phyloP scores from a whole-genome alignment of 2,888 invertebrate genomes.

The Nebria brevicollis region DNA sequence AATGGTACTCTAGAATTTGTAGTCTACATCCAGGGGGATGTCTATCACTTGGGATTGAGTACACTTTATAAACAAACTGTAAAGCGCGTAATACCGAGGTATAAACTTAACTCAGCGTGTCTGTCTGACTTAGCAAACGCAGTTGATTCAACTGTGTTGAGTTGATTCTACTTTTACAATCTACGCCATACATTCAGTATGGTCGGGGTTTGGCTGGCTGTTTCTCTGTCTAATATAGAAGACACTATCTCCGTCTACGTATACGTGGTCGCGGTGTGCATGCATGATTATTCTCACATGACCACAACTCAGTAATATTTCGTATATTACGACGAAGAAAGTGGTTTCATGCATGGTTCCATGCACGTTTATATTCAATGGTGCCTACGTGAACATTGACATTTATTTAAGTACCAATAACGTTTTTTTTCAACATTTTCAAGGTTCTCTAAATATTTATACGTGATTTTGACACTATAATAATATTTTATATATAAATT shows the following conservation, averaged over 20 bases:
- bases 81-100: neutral
- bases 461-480: neutral
- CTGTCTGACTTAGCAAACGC: neutral
- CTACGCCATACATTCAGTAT: neutral
- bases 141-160: neutral
- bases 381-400: neutral
- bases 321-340: constrained; percentile 22
- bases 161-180: neutral
- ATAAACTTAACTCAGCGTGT: neutral
- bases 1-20: no score
- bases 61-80: neutral
- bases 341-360: constrained; percentile 15
- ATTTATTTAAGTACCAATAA: neutral
- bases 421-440: neutral
- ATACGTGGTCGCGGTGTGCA: constrained; percentile 15
- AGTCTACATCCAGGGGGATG: no score
- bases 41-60: no score
- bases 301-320: constrained; percentile 18
- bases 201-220: neutral
- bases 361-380: neutral
- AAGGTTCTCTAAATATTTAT: neutral
- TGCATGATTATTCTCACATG: constrained; percentile 28
- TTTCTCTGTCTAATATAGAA: neutral
- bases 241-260: neutral
- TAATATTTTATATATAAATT: neutral